Evolutionary conservation across 1,140 invertebrate species (phyloP), one percentile per base, ranked within the genome.

Genomic region (Drosophila serrata): DNA sequence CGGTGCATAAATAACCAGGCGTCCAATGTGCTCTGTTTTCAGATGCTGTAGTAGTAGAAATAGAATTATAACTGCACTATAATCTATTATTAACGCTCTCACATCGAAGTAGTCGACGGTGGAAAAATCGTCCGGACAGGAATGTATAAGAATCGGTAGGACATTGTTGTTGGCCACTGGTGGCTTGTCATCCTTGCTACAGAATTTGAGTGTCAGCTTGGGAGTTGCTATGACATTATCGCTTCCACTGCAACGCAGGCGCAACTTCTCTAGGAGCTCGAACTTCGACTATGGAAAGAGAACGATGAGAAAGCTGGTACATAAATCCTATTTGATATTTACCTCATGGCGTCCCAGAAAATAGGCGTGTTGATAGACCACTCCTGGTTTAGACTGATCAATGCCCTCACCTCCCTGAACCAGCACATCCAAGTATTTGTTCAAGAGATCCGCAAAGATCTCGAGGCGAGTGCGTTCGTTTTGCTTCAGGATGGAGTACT

Each of bases 81-180:
- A 29, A 19, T 3, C 4, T 39, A 53, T 17, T 43, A 24, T 24
- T 0, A 48, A 15, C 58, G 5, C n/a, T 77, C 93, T 93, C 91
- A 96, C 95, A 93, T 97, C 95, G 93, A 97, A 98, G 92, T 97
- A 97, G 70, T 95, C 95, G 9, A 97, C 94, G 12, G 96, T 97
- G 4, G 95, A 96, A 92, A 97, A 97, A 81, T 96, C 94, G 13
- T 95, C 94, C 1, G 96, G 96, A 93, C 96, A 97, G 53, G 96
- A 95, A 93, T 96, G 95, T 62, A 97, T 93, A 70, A 96, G 93
- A 55, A 97, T 94, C 8, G 97, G 97, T 39, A 97, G 80, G 1
- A 93, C 73, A 45, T 93, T 93, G 15, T 94, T 91, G 13, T 94
- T 94, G 19, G 95, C 94, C 8, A 77, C 43, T 13, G 94, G 93